Evolutionary conservation across 2,113 vertebrate species (phyloP).

Genomic region (Lagopus muta): DNA sequence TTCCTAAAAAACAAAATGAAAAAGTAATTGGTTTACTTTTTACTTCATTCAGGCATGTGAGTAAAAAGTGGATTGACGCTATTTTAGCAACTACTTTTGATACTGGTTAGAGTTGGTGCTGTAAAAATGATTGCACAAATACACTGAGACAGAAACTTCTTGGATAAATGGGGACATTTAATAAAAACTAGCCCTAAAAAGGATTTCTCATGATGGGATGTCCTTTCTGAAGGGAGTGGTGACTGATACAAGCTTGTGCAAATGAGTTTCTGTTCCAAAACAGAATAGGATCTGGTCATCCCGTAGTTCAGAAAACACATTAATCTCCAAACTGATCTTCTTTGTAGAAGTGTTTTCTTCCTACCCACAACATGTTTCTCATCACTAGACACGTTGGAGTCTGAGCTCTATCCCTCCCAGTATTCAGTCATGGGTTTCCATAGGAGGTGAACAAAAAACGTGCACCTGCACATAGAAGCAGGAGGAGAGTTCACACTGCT

Average conservation of each 20-base stretch:
- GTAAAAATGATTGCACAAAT: background rate
- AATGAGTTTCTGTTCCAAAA: background rate
- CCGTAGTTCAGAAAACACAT: background rate
- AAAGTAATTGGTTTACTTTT: background rate
- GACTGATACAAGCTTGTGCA: background rate
- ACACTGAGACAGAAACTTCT: background rate
- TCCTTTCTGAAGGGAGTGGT: background rate
- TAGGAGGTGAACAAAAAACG: background rate
- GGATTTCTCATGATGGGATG: background rate
- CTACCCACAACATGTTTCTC: background rate
- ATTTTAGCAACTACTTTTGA: background rate
- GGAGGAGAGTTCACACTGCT: fast-evolving
- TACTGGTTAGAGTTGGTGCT: background rate
- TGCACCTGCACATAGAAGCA: background rate
- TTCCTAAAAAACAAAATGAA: background rate
- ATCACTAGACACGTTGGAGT: background rate
- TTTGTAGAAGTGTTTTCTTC: background rate
- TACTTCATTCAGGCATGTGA: background rate
- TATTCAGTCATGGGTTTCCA: background rate
- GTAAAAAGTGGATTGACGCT: background rate
- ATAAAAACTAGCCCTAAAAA: background rate
- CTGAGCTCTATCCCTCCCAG: background rate
- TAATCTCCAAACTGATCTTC: background rate
- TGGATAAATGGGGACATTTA: background rate
- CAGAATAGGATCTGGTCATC: background rate